phyloP scores from a whole-genome alignment of 2,888 invertebrate species.

The Pediacus dermestoides region DNA sequence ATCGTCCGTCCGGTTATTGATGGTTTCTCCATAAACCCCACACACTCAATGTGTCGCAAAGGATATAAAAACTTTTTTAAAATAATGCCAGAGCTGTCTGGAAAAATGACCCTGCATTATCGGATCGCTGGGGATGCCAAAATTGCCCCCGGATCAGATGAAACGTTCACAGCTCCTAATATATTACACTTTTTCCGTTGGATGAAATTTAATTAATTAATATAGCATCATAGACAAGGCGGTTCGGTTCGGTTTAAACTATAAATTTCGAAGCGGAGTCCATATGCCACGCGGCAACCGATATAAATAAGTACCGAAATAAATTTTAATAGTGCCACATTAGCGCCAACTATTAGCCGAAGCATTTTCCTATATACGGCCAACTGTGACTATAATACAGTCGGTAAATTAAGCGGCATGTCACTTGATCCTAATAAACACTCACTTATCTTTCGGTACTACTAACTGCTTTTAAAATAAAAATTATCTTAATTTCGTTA shows the following conservation, averaged over 20 bases:
- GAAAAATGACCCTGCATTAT: slow-evolving; percentile 50
- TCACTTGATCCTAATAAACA: slow-evolving; percentile 16
- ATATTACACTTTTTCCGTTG: too few species aligned
- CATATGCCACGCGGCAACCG: slow-evolving; percentile 38
- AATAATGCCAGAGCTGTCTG: slow-evolving; percentile 49
- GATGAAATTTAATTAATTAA: too few species aligned
- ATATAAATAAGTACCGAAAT: slow-evolving; percentile 43
- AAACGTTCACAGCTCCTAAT: too few species aligned
- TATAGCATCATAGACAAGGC: too few species aligned
- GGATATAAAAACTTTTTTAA: slow-evolving; percentile 50
- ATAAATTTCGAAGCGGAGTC: too few species aligned
- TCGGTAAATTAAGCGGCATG: slow-evolving; percentile 22
- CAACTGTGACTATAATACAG: slow-evolving; percentile 34
- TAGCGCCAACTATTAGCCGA: slow-evolving; percentile 35
- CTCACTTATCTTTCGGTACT: too few species aligned
- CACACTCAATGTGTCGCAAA: slow-evolving; percentile 30
- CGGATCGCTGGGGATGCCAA: too few species aligned
- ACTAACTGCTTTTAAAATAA: too few species aligned
- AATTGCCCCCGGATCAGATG: too few species aligned
- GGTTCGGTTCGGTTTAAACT: too few species aligned
- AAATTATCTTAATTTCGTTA: too few species aligned
- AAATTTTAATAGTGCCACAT: slow-evolving; percentile 42
- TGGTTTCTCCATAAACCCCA: slow-evolving; percentile 40
- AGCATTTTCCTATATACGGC: slow-evolving; percentile 38
- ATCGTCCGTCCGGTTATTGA: slow-evolving; percentile 34